These are phyloP conservation scores for Teleogryllus oceanicus DNA, from an alignment of 2,888 invertebrate genomes.

Conservation along the genomic window DNA sequence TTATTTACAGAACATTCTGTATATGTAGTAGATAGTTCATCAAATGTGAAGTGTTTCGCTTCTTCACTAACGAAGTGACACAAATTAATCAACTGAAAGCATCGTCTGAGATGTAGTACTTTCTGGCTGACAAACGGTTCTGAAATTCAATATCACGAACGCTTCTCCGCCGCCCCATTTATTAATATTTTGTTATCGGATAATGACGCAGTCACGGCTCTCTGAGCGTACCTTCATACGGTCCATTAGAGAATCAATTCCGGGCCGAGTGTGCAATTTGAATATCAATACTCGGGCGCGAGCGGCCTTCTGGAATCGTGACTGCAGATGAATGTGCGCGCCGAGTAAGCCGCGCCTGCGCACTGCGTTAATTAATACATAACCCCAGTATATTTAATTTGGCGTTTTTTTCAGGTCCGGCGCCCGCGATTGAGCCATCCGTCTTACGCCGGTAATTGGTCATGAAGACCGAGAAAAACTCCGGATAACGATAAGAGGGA, in stretches of 20 bases:
- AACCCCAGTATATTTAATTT: background rate
- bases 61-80: too few relatives aligned
- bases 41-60: too few relatives aligned
- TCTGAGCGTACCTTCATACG: too few relatives aligned
- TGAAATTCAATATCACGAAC: background rate
- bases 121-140: background rate
- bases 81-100: background rate
- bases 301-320: background rate
- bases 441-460: slow-evolving; percentile 9
- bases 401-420: background rate
- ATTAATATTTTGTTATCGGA: too few relatives aligned
- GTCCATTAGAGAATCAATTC: background rate
- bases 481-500: background rate
- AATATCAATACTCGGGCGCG: background rate
- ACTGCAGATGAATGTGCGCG: background rate
- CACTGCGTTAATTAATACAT: background rate
- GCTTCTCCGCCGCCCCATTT: background rate
- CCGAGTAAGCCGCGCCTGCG: background rate
- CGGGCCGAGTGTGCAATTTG: background rate
- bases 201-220: too few relatives aligned
- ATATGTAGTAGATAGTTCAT: too few relatives aligned
- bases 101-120: background rate
- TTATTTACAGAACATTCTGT: too few relatives aligned
- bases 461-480: background rate
- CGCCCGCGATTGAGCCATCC: background rate